phyloP scores from a whole-genome alignment of 35 echinoderm and acorn worm genomes.

The Apostichopus parvimensis region DNA sequence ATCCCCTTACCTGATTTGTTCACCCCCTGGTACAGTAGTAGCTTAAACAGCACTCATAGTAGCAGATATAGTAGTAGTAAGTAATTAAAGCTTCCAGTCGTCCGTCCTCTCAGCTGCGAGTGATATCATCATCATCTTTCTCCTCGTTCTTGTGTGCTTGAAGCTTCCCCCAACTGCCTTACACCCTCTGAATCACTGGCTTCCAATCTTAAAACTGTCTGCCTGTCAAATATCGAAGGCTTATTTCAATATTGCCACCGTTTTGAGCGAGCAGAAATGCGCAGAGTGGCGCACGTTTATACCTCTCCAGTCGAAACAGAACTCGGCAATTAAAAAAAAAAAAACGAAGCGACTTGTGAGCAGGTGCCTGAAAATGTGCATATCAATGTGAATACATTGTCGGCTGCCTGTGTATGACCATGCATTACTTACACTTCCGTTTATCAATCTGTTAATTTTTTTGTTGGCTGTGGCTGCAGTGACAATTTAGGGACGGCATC shows the following conservation, averaged over 20 bases:
- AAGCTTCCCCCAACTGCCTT: neutral
- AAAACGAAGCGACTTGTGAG: constrained; percentile 11
- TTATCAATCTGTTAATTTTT: constrained; percentile 29
- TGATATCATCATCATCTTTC: neutral
- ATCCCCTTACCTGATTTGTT: too few relatives aligned
- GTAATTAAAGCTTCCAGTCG: too few relatives aligned
- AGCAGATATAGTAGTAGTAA: too few relatives aligned
- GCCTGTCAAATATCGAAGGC: constrained; percentile 40
- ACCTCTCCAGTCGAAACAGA: constrained; percentile 36
- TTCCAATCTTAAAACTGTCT: constrained; percentile 11
- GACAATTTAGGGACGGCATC: neutral
- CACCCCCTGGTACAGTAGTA: too few relatives aligned
- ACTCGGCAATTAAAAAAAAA: constrained; percentile 48
- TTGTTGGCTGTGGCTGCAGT: neutral
- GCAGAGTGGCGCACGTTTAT: constrained; percentile 23
- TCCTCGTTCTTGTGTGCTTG: neutral
- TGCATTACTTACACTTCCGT: constrained; percentile 36
- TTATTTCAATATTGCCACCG: constrained; percentile 42
- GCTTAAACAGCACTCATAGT: too few relatives aligned
- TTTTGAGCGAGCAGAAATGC: constrained; percentile 14
- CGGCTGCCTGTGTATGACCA: constrained; percentile 27
- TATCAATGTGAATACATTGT: constrained; percentile 34
- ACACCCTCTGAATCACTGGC: constrained; percentile 9
- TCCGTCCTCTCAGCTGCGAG: too few relatives aligned
- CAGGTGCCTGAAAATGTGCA: neutral